Base-by-base conservation (phyloP, 2,113 vertebrate genomes). In the Henicopernis longicauda region DNA sequence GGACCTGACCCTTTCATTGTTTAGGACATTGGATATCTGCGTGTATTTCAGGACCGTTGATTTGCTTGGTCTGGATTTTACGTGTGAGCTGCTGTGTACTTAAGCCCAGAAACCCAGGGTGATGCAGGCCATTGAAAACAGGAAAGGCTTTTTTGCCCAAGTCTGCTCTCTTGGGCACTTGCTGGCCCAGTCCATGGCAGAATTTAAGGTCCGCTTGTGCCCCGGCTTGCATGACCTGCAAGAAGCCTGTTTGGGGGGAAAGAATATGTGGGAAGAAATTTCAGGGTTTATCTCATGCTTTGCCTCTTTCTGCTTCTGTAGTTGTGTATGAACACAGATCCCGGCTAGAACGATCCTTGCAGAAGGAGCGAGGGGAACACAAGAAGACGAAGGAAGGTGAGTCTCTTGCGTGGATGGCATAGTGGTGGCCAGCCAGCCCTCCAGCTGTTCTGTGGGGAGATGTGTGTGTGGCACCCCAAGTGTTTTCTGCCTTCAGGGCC, bases 311-410 rank as follows among this genome's bases (percentile, higher is more conserved):
- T 86, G 65, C 61, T 19, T 25, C 65, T 66, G 58, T 32, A 98
- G 98, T 98, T 36, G 98, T 98, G 65, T 98, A 98, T 5, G 98
- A 98, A 84, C 98, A 98, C 89, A 76, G 98, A 21, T 98, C 98
- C 40, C 95, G 98, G 3, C 98, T 98, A 4, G 98, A 98, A 49
- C 70, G 98, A 0, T 98, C 98, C 36, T 54, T 98, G 89, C 98
- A 98, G 96, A 98, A 98, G 82, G 98, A 98, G 79, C 82, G 98
- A 45, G 95, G 96, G 16, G 98, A 98, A 5, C 98, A 98, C 97
- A 98, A 98, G 95, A 98, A 98, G 96, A 98, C 98, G 0, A 98
- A 98, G 88, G 98, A 98, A 97, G 98, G 98, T 98, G 79, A 94
- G 97, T 71, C 6, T 32, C 57, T 40, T 8, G 20, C 38, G 1